Base-by-base conservation (phyloP, 1,140 invertebrate genomes). In the Kradibia gibbosae region DNA sequence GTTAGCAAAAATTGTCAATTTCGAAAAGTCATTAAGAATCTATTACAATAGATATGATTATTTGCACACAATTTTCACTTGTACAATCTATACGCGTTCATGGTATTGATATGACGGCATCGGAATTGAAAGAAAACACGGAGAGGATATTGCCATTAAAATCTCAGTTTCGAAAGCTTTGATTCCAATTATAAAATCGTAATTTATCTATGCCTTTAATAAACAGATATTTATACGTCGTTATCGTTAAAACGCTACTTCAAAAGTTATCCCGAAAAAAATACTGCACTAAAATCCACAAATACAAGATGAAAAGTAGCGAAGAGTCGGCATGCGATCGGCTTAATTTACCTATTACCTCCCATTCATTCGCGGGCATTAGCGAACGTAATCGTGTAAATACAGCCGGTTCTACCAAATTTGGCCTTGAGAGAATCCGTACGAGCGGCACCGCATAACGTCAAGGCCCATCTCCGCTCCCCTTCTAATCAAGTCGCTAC, bases 341-440 rank as follows among this genome's bases (percentile, higher is more conserved):
- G 2, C 22, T 60, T 31, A 67, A 67, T 67, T 67, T 39, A 22
- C 20, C n/a, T 20, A 39, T 20, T 20, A n/a, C 62, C 34, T 67
- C 62, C 5, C 5, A 4, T 39, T 67, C 36, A 17, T 65, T n/a
- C 34, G 20, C 28, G 34, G 7, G 62, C 20, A 39, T 67, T 7
- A 4, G 15, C 31, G n/a, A 0, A 25, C 34, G 62, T 36, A 67
- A 39, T n/a, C 42, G 42, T 15, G 42, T 25, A 31, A 48, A 45
- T 20, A 48, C 45, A 74, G n/a, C 17, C n/a, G 22, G 50, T 45
- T 25, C n/a, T 73, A 2, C 48, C 65, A 78, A 57, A 78, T 78
- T 67, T 78, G 71, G 65, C 17, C 34, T 53, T 48, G 20, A 8
- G 36, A 20, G 22, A 8, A 36, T 20, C 48, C 45, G 71, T 22